Evolutionary conservation across 2,113 vertebrate genomes (phyloP).

Genomic region (Aptenodytes patagonicus): DNA sequence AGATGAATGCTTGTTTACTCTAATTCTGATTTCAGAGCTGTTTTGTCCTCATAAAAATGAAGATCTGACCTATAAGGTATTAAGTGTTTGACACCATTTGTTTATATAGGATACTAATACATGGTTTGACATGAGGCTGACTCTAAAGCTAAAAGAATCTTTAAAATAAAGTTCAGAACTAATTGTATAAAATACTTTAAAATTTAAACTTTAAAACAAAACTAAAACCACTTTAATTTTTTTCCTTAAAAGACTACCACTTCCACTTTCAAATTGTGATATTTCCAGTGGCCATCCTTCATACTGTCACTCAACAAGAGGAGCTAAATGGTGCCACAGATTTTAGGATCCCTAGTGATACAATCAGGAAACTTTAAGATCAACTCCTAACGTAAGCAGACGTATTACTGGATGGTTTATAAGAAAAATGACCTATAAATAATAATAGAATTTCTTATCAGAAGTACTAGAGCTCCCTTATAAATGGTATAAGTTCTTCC

Average conservation of each 20-base stretch:
- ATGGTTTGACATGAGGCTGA: not conserved
- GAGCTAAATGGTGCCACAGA: not conserved
- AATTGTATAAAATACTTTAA: not conserved
- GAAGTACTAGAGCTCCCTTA: not conserved
- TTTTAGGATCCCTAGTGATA: not conserved
- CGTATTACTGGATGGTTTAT: not conserved
- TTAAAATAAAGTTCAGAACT: not conserved
- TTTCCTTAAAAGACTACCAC: not conserved
- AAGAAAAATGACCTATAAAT: not conserved
- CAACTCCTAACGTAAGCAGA: not conserved
- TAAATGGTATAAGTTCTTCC: not conserved
- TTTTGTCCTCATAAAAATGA: not conserved
- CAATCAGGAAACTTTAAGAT: not conserved
- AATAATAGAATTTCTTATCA: not conserved
- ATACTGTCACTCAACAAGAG: not conserved
- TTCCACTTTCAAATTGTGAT: accelerated
- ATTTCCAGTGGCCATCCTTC: not conserved
- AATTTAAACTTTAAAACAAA: not conserved
- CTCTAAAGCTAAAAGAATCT: not conserved
- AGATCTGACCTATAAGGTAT: not conserved
- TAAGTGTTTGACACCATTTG: not conserved
- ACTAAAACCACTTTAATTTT: not conserved
- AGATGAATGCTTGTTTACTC: not conserved
- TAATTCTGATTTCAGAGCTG: not conserved
- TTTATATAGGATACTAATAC: not conserved